These are phyloP conservation scores for Drosophila dives DNA, from an alignment of 2,888 invertebrate genomes.

Conservation along the genomic window DNA sequence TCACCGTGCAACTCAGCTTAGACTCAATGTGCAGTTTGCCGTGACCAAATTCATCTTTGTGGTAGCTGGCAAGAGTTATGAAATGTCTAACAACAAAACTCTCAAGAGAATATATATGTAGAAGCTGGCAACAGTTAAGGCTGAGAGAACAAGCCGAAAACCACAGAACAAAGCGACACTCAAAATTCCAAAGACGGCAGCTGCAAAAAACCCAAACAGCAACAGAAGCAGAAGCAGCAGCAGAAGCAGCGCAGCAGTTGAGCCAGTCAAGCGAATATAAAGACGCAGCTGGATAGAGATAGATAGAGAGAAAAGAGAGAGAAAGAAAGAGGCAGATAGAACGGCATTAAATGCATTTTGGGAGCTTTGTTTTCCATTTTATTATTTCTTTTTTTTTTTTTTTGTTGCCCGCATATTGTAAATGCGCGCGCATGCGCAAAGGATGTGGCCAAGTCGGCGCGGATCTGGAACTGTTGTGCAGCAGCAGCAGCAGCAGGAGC, in stretches of 20 bases:
- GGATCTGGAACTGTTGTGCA: conserved; percentile 27
- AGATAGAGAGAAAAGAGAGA: neutral
- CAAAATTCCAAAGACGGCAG: conserved; percentile 75
- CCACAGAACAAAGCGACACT: conserved; percentile 69
- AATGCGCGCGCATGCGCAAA: conserved; percentile 81
- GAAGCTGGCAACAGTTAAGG: conserved; percentile 12
- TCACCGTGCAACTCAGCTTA: conserved; percentile 15
- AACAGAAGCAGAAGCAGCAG: conserved; percentile 21
- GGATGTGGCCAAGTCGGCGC: conserved; percentile 53
- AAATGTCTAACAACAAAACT: conserved; percentile 55
- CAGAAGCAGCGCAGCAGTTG: conserved; percentile 25
- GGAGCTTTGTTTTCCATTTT: conserved; percentile 32
- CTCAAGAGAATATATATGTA: conserved; percentile 40
- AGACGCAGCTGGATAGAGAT: neutral
- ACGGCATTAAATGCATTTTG: conserved; percentile 66
- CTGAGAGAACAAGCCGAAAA: conserved; percentile 29
- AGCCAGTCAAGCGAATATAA: conserved; percentile 31
- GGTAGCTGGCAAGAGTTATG: conserved; percentile 20
- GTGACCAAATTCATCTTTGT: conserved; percentile 50
- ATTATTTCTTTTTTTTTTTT: conserved; percentile 17
- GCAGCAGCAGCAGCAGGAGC: conserved; percentile 3
- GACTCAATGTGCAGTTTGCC: conserved; percentile 55
- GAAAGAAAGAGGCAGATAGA: conserved; percentile 2
- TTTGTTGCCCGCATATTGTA: conserved; percentile 43
- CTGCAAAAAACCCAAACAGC: conserved; percentile 60